Percentiles rank a stretch among this genome's conserved stretches.
phyloP scores from a whole-genome alignment of 2,888 invertebrate species.

The Synanthedon tipuliformis region DNA sequence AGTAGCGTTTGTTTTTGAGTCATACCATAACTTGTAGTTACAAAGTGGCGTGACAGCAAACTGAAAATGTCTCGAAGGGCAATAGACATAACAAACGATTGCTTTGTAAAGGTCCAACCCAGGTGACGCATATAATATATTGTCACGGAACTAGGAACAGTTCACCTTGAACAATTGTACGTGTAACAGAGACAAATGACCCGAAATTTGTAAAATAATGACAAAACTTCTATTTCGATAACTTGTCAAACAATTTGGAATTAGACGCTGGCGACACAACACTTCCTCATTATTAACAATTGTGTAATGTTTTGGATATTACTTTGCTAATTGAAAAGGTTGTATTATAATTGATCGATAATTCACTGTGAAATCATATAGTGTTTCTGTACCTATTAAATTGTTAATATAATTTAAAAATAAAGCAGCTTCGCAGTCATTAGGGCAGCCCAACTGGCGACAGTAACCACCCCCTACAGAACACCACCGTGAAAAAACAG shows the following conservation, averaged over 20 bases:
- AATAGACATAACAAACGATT: conserved; percentile 14
- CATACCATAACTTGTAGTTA: conserved; percentile 28
- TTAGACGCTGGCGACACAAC: not conserved
- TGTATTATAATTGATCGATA: too few relatives aligned
- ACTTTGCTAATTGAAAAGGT: not conserved
- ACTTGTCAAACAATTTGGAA: not conserved
- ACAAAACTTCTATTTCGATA: not conserved
- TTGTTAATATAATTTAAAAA: too few relatives aligned
- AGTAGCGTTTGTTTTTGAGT: conserved; percentile 33
- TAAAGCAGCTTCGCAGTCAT: too few relatives aligned
- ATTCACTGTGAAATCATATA: too few relatives aligned
- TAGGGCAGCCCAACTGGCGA: too few relatives aligned
- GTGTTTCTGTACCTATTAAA: too few relatives aligned
- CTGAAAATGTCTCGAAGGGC: conserved; percentile 37
- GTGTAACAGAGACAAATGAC: conserved; percentile 33
- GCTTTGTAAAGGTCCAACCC: conserved; percentile 15
- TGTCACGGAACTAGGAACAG: conserved; percentile 29
- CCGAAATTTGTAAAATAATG: conserved; percentile 7
- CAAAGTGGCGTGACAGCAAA: conserved; percentile 20
- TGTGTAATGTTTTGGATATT: not conserved
- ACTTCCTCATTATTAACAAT: not conserved
- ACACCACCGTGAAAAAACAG: too few relatives aligned
- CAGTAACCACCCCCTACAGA: too few relatives aligned
- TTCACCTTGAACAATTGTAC: conserved; percentile 33
- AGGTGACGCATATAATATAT: conserved; percentile 26